These are phyloP conservation scores for Nasonia vitripennis DNA, from an alignment of 1,140 invertebrate species.

Conservation along the genomic window DNA sequence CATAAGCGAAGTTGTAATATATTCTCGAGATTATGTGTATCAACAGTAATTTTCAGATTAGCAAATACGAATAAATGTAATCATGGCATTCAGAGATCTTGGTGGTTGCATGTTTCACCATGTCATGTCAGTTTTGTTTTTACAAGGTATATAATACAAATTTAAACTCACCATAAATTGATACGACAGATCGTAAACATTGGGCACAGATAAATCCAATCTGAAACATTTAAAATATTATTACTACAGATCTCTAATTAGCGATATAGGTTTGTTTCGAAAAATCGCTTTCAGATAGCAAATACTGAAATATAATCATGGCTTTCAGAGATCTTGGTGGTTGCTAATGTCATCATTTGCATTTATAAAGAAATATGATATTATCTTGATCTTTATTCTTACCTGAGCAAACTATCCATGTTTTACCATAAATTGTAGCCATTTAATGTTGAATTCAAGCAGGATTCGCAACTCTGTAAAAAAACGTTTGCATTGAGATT, in stretches of 20 bases:
- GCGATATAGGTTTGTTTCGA: background rate
- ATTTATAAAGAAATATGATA: background rate
- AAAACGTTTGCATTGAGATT: no score
- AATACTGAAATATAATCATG: constrained; percentile 57
- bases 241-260: background rate
- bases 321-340: constrained; percentile 62
- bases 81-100: constrained; percentile 53
- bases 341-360: constrained; percentile 48
- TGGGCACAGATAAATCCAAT: background rate
- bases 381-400: background rate
- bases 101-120: constrained; percentile 41
- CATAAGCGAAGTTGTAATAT: background rate
- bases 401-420: no score
- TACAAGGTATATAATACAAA: background rate
- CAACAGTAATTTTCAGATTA: constrained; percentile 12
- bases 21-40: background rate
- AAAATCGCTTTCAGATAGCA: constrained; percentile 45
- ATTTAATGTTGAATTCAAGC: no score
- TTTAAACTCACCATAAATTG: background rate
- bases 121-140: background rate
- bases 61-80: constrained; percentile 52
- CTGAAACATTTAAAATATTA: background rate
- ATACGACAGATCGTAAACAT: background rate
- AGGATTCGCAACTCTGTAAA: no score
- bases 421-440: background rate